A percentile compares a stretch with the other conserved stretches of the same genome.
These are phyloP conservation scores for Mus spretus DNA, from an alignment of 2,797 vertebrate genomes.

Conservation along the genomic window DNA sequence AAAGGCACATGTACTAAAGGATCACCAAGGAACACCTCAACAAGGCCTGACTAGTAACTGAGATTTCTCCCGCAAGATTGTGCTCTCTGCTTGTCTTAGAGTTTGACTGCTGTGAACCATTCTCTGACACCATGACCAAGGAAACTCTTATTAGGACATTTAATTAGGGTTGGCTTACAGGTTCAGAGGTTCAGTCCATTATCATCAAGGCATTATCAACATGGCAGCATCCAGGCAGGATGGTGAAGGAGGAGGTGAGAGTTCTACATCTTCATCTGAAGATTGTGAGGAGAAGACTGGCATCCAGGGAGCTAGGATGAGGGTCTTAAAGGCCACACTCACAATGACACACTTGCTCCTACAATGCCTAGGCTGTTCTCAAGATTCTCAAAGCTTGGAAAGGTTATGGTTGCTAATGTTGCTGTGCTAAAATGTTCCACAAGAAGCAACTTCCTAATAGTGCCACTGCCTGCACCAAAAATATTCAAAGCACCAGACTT, in stretches of 20 bases:
- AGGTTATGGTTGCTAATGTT: too few species aligned
- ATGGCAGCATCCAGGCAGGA: neutral
- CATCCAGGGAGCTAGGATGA: neutral
- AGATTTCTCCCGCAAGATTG: neutral
- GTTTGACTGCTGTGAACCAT: neutral
- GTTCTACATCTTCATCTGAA: too few species aligned
- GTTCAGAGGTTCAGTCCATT: neutral
- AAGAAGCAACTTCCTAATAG: neutral
- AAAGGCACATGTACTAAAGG: neutral
- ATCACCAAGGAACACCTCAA: rapidly evolving
- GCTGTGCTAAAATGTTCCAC: too few species aligned
- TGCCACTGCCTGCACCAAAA: neutral
- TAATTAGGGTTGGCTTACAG: neutral
- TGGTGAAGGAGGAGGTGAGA: too few species aligned
- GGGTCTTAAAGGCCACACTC: neutral
- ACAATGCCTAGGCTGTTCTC: neutral
- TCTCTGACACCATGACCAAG: neutral
- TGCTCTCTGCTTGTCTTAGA: neutral
- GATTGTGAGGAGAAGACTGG: neutral
- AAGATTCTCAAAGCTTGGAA: too few species aligned
- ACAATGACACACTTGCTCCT: neutral
- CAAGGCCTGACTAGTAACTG: neutral
- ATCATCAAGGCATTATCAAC: neutral
- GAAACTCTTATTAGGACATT: neutral
- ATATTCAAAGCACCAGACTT: neutral